Evolutionary conservation across 1,140 invertebrate genomes (phyloP), one percentile per base, ranked within the genome.

Genomic region (Drosophila simulans): DNA sequence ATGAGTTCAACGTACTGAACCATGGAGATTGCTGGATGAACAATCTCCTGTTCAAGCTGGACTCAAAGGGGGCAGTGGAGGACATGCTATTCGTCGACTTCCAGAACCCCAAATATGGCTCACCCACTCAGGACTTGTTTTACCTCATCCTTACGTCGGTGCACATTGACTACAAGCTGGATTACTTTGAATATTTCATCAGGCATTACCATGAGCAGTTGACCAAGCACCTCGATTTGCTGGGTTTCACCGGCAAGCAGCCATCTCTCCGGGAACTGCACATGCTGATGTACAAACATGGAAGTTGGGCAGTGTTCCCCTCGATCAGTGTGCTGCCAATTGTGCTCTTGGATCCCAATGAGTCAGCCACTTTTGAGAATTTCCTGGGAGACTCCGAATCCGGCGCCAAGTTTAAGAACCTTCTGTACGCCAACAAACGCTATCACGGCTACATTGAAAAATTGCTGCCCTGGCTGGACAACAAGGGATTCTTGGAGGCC

Each of bases 1-100:
- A 93, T 11, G 93, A 94, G 39, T 95, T 95, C 45, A 93, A 94
- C 73, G 94, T 95, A 0, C 85, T 95, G 4, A 94, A 93, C 73
- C 95, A 95, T 60, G 95, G 95, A 3, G 95, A 95, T 80, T 93
- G 92, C n/a, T 95, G 95, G 95, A 90, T 93, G 0, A 95, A 95
- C 68, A 96, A 96, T 76, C 93, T 95, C 80, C 82, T 96, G 35
- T 95, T 95, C 49, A 90, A 92, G 43, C 77, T 92, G 31, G 79
- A 78, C 49, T 43, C 75, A 0, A 70, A 79, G 8, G 92, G 90
- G 2, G 92, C 94, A 64, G 12, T 89, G 1, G 31, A 71, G 1
- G 90, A 91, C 11, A 82, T 83, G 59, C 45, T 72, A 17, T 91
- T 86, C 45, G 80, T 91, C 15, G 90, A 91, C 39, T 89, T 89